phyloP scores from a whole-genome alignment of 2,113 vertebrate genomes.

The Salvelinus sp. region DNA sequence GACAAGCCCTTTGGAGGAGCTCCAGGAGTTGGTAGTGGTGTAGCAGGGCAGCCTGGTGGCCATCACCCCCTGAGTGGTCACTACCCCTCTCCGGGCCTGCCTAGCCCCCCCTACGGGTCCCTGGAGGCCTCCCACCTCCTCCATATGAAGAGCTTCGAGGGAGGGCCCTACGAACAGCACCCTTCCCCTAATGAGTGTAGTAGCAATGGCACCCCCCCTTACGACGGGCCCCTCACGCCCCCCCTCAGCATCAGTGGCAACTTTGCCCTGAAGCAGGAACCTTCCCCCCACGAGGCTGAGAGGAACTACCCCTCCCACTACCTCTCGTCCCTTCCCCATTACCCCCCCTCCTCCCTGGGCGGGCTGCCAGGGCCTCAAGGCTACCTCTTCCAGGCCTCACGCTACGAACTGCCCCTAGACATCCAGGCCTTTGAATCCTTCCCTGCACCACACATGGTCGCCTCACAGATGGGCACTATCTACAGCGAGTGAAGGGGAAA shows the following conservation, averaged over 20 bases:
- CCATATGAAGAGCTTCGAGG: slow-evolving; percentile 90
- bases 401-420: slow-evolving; percentile 89
- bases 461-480: slow-evolving; percentile 81
- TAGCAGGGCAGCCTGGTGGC: slow-evolving; percentile 62
- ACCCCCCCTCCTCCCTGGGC: slow-evolving; percentile 65
- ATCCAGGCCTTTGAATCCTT: slow-evolving; percentile 84
- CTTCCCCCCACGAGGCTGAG: slow-evolving; percentile 84
- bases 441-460: slow-evolving; percentile 72
- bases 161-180: slow-evolving; percentile 77
- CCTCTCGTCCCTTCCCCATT: slow-evolving; percentile 73
- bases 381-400: slow-evolving; percentile 81
- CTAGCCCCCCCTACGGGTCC: slow-evolving; percentile 92
- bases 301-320: slow-evolving; percentile 78
- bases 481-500: slow-evolving; percentile 74
- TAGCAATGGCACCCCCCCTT: slow-evolving; percentile 80
- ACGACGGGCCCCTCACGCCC: slow-evolving; percentile 91
- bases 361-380: slow-evolving; percentile 76
- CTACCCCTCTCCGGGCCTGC: slow-evolving; percentile 90
- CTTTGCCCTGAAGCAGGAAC: slow-evolving; percentile 92
- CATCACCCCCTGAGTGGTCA: slow-evolving; percentile 68
- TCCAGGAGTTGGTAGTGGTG: slow-evolving; percentile 48
- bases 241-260: slow-evolving; percentile 93
- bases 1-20: slow-evolving; percentile 74
- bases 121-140: slow-evolving; percentile 87
- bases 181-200: slow-evolving; percentile 81